Conservation (phyloP, 2,113 vertebrate genomes). For the Morone saxatilis region DNA sequence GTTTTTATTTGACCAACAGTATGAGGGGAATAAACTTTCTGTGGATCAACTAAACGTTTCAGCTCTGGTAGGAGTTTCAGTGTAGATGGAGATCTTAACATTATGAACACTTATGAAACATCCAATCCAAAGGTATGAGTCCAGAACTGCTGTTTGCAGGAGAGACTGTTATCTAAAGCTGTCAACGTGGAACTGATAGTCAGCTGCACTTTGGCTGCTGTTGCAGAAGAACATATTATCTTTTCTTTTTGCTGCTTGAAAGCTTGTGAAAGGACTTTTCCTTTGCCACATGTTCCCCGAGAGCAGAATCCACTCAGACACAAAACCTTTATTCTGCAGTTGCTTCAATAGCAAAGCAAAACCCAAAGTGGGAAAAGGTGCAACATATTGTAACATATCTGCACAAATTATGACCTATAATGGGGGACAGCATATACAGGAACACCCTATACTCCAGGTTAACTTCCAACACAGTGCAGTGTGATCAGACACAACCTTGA, state of each 20-base stretch:
- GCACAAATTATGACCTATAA: background rate
- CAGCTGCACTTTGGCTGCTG: slow-evolving; percentile 32
- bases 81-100: too few species aligned
- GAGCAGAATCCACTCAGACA: background rate
- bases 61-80: too few species aligned
- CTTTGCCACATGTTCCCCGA: too few species aligned
- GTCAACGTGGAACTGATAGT: slow-evolving; percentile 24
- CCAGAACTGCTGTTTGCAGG: background rate
- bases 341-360: background rate
- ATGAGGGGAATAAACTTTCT: too few species aligned
- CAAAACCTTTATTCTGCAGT: background rate
- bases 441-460: background rate
- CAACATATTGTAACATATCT: background rate
- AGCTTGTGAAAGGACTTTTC: background rate
- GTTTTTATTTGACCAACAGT: too few species aligned
- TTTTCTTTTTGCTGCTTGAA: background rate
- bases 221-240: slow-evolving; percentile 9
- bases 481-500: background rate
- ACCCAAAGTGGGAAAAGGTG: background rate
- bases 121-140: background rate
- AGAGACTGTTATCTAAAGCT: background rate
- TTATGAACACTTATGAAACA: too few species aligned
- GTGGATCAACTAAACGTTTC: too few species aligned
- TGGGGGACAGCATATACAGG: background rate
- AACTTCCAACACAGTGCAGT: background rate